Evolutionary conservation across 2,888 invertebrate species (phyloP).

Genomic region (Metopia argyrocephala): DNA sequence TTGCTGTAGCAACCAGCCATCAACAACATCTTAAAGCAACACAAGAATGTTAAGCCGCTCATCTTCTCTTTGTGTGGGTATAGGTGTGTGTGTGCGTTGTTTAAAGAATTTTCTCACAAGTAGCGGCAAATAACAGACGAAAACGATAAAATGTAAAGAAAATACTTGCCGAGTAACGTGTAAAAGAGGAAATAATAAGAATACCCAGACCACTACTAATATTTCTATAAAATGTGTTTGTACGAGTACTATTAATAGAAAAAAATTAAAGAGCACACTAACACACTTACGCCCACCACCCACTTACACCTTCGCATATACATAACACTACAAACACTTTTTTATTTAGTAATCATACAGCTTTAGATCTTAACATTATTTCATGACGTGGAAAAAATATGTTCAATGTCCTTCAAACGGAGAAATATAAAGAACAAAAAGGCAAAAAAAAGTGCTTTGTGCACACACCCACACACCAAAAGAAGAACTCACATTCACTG

Average conservation of each 20-base stretch:
- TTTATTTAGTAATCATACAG: slow-evolving; percentile 38
- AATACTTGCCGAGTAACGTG: neutral
- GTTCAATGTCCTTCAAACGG: slow-evolving; percentile 60
- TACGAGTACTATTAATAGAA: neutral
- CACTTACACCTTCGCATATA: neutral
- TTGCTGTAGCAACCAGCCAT: neutral
- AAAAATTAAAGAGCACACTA: neutral
- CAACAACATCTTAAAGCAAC: neutral
- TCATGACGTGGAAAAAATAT: slow-evolving; percentile 58
- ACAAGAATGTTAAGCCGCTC: slow-evolving; percentile 46
- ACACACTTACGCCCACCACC: neutral
- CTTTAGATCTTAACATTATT: slow-evolving; percentile 49
- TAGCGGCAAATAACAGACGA: neutral
- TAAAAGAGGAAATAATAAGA: slow-evolving; percentile 29
- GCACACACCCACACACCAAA: slow-evolving; percentile 10
- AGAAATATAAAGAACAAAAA: no score
- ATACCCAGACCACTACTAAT: neutral
- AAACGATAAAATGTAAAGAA: neutral
- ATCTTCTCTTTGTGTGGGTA: no score
- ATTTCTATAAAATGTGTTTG: neutral
- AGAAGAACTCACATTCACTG: neutral
- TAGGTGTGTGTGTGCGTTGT: neutral
- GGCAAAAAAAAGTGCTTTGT: neutral
- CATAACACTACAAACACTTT: neutral
- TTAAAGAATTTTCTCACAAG: slow-evolving; percentile 1